These are phyloP conservation scores for Microcebus tavaratra DNA, from an alignment of 2,113 vertebrate genomes.

Conservation along the genomic window DNA sequence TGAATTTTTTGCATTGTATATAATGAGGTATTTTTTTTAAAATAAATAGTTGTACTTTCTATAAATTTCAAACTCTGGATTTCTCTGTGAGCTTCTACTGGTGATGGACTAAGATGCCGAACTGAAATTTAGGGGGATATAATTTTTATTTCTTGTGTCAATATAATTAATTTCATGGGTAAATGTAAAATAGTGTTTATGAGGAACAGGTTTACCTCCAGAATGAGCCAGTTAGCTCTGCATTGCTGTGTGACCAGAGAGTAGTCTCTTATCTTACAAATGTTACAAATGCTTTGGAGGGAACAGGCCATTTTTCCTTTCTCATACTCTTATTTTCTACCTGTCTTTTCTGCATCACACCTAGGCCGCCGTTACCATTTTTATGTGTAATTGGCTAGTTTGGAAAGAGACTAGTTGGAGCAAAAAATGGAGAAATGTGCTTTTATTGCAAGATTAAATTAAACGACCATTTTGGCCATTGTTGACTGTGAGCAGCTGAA, in stretches of 20 bases:
- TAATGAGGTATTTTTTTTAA: background rate
- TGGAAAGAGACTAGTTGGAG: background rate
- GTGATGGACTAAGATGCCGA: background rate
- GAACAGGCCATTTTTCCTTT: background rate
- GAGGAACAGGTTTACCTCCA: background rate
- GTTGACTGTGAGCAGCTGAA: background rate
- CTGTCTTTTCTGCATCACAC: background rate
- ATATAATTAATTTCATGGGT: background rate
- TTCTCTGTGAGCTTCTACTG: background rate
- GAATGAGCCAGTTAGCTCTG: background rate
- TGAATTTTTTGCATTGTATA: background rate
- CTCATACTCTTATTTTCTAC: background rate
- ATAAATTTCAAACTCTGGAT: background rate
- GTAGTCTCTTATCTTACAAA: background rate
- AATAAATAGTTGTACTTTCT: background rate
- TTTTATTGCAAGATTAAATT: background rate
- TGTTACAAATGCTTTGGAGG: background rate
- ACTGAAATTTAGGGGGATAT: background rate
- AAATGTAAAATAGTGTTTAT: background rate
- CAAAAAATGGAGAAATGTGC: background rate
- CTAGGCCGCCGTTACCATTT: background rate
- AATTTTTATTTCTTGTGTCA: background rate
- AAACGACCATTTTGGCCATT: background rate
- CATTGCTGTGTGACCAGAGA: background rate
- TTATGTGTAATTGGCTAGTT: background rate